A percentile compares a stretch with the other conserved stretches of the same genome.
Conservation (phyloP, 2,113 vertebrate species). For the Tringa solitaria region DNA sequence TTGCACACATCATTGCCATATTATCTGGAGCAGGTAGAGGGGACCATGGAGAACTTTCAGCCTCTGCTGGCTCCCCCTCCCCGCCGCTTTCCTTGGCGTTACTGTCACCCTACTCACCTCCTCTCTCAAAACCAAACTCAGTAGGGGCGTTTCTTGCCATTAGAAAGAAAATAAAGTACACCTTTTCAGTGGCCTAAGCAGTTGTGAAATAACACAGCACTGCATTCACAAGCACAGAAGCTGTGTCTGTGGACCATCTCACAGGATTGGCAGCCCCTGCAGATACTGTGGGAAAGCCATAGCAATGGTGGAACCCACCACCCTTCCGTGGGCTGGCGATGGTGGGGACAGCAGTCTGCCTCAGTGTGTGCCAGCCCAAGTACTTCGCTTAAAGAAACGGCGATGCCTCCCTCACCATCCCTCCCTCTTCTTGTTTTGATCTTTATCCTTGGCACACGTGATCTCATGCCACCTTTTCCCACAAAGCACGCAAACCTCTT, state of each 20-base stretch:
- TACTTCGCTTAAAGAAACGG: not conserved
- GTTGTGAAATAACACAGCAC: not conserved
- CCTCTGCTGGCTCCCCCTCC: not conserved
- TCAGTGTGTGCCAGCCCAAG: not conserved
- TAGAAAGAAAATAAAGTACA: not conserved
- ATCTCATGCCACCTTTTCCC: slow-evolving; percentile 9
- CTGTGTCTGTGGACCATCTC: slow-evolving; percentile 70
- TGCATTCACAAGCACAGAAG: not conserved
- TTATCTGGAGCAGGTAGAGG: not conserved
- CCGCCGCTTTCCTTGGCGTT: not conserved
- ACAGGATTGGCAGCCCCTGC: slow-evolving; percentile 9
- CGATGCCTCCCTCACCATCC: not conserved
- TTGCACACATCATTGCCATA: not conserved
- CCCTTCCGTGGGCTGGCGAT: not conserved
- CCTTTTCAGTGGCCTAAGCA: not conserved
- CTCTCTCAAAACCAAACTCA: not conserved
- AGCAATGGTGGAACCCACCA: not conserved
- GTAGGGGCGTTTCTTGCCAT: slow-evolving; percentile 24
- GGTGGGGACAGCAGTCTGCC: not conserved
- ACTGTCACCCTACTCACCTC: not conserved
- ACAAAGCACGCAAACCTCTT: slow-evolving; percentile 53
- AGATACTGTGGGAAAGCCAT: not conserved
- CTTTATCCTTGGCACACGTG: not conserved
- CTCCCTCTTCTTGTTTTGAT: not conserved
- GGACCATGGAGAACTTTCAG: not conserved